Conservation (phyloP, 2,888 invertebrate species). For the Cremastinae sp. region DNA sequence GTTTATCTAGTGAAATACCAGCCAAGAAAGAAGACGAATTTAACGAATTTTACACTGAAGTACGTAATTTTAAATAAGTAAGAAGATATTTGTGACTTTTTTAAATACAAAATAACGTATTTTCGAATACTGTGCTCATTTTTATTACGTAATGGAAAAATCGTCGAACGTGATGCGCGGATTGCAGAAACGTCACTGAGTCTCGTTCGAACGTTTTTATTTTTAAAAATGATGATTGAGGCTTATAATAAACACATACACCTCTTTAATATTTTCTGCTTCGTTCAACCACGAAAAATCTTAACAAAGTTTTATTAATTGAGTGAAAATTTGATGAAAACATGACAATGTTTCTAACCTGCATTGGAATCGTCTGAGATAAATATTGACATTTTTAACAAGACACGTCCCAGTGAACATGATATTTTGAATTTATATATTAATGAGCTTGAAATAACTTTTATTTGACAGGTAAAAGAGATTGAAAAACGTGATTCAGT, state of each 20-base stretch:
- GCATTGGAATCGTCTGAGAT: too few species aligned
- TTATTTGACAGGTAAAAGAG: slow-evolving; percentile 92
- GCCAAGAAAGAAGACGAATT: slow-evolving; percentile 86
- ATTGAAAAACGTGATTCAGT: slow-evolving; percentile 99
- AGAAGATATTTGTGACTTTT: slow-evolving; percentile 17
- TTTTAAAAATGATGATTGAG: slow-evolving; percentile 21
- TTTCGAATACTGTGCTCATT: slow-evolving; percentile 5
- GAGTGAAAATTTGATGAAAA: background rate
- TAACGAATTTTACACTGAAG: slow-evolving; percentile 92
- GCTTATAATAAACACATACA: background rate
- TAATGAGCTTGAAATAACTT: too few species aligned
- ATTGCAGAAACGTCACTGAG: slow-evolving; percentile 62
- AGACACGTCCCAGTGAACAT: too few species aligned
- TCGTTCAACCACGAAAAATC: too few species aligned
- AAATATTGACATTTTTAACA: background rate
- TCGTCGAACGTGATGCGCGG: slow-evolving; percentile 11
- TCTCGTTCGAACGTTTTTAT: slow-evolving; percentile 19
- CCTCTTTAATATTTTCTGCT: background rate
- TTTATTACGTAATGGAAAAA: slow-evolving; percentile 54
- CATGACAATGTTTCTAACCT: background rate
- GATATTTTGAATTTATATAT: too few species aligned
- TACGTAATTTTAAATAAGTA: slow-evolving; percentile 79
- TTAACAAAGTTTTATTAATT: background rate
- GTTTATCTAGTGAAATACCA: slow-evolving; percentile 74
- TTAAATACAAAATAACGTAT: background rate